Evolutionary conservation across 2,888 invertebrate genomes (phyloP).

Genomic region (Teinopalpus imperialis): DNA sequence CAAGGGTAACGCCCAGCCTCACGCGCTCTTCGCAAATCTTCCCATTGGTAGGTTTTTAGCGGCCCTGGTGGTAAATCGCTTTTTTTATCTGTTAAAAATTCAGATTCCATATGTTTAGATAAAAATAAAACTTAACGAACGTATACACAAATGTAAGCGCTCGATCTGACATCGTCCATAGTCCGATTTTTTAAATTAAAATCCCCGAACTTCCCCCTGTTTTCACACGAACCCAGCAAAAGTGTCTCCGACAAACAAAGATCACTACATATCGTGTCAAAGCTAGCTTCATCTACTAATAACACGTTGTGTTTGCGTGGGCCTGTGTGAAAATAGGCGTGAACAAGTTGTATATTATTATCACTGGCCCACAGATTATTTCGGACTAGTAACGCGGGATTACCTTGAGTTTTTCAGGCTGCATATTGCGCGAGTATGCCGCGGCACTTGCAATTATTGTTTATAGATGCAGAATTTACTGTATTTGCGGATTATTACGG

Average conservation of each 20-base stretch:
- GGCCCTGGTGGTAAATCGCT: constrained; percentile 84
- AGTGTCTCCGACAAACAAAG: constrained; percentile 66
- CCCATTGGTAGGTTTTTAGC: constrained; percentile 91
- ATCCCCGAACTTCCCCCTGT: constrained; percentile 33
- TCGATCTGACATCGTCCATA: constrained; percentile 40
- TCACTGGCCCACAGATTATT: constrained; percentile 65
- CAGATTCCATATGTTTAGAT: constrained; percentile 79
- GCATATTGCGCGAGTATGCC: constrained; percentile 46
- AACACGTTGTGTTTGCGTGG: constrained; percentile 77
- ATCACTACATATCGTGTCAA: constrained; percentile 79
- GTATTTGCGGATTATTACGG: constrained; percentile 46
- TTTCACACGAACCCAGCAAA: constrained; percentile 60
- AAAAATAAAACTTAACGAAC: constrained; percentile 38
- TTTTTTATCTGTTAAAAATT: constrained; percentile 77
- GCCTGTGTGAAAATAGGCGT: constrained; percentile 79
- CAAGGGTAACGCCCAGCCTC: constrained; percentile 90
- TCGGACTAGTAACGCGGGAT: constrained; percentile 62
- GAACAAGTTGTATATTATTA: constrained; percentile 75
- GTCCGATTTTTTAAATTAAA: constrained; percentile 28
- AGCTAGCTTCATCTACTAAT: constrained; percentile 72
- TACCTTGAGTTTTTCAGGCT: constrained; percentile 67
- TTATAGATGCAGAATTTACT: constrained; percentile 46
- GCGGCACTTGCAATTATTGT: constrained; percentile 55
- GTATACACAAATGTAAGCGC: constrained; percentile 23
- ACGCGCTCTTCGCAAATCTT: constrained; percentile 87